Evolutionary conservation across 2,797 vertebrate genomes (phyloP).

Genomic region (Gymnocypris eckloni): DNA sequence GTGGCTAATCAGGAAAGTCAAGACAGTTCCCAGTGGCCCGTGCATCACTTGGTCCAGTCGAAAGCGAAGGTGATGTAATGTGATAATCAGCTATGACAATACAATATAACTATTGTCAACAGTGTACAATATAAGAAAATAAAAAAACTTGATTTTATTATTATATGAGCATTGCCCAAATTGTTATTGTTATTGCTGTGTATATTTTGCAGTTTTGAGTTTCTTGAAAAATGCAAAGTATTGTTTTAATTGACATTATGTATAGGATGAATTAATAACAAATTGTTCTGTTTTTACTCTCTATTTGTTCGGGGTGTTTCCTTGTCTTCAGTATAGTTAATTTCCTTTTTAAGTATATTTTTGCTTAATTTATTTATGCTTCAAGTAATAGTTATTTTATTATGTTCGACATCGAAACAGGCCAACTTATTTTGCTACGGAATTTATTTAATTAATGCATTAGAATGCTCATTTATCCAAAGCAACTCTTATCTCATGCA

Average conservation of each 20-base stretch:
- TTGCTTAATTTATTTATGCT: no score
- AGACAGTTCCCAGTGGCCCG: neutral
- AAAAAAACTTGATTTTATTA: neutral
- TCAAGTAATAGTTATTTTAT: neutral
- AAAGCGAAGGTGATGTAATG: neutral
- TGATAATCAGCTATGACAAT: neutral
- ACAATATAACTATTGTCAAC: neutral
- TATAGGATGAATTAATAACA: neutral
- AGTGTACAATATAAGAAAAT: neutral
- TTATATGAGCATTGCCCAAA: neutral
- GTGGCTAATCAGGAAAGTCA: neutral
- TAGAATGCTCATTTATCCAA: neutral
- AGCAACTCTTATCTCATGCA: neutral
- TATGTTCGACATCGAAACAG: neutral
- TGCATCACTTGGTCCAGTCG: neutral
- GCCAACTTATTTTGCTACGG: neutral
- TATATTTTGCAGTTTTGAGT: neutral
- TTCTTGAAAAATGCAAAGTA: neutral
- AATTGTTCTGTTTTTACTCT: neutral
- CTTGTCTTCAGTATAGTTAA: neutral
- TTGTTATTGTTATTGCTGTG: neutral
- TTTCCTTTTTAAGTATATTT: no score
- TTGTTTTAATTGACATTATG: neutral
- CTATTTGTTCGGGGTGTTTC: neutral
- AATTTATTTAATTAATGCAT: neutral